Conservation (phyloP, 2,888 invertebrate species). For the Athrips mouffetella region DNA sequence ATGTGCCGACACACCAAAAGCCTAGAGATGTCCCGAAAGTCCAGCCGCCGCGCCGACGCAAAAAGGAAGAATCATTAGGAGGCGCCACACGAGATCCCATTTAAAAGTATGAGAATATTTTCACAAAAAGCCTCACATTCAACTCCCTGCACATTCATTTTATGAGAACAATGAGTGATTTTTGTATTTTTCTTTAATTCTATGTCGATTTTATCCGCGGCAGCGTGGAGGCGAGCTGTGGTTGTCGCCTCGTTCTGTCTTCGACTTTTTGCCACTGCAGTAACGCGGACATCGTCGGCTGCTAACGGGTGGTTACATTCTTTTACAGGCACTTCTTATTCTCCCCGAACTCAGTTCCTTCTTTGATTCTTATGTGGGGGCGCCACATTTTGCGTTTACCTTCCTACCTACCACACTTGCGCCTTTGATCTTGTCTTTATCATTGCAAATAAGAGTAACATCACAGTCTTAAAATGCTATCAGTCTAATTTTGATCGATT, state of each 20-base stretch:
- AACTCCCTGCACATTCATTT: conserved; percentile 78
- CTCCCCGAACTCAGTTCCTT: conserved; percentile 33
- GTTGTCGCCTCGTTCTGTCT: conserved; percentile 72
- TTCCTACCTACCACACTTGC: not conserved
- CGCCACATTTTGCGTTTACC: conserved; percentile 40
- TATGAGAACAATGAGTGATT: conserved; percentile 79
- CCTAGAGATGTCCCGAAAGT: conserved; percentile 58
- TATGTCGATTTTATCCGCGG: conserved; percentile 77
- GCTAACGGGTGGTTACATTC: conserved; percentile 58
- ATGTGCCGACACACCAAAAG: conserved; percentile 72
- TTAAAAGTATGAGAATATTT: conserved; percentile 79
- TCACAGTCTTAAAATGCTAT: not conserved
- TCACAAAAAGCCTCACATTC: conserved; percentile 77
- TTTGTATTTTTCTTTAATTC: conserved; percentile 78
- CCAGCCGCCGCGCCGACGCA: conserved; percentile 61
- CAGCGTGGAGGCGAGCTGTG: conserved; percentile 66
- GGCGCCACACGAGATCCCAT: conserved; percentile 78
- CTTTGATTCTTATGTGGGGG: conserved; percentile 36
- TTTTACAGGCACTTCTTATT: conserved; percentile 47
- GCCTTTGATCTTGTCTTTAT: not conserved
- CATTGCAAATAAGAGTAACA: not conserved
- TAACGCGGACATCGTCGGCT: conserved; percentile 68
- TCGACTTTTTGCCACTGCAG: conserved; percentile 68
- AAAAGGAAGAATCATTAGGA: conserved; percentile 77
- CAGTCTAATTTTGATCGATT: not conserved